Base-by-base conservation (phyloP, 2,888 invertebrate species). In the Amblyteles armatorius region DNA sequence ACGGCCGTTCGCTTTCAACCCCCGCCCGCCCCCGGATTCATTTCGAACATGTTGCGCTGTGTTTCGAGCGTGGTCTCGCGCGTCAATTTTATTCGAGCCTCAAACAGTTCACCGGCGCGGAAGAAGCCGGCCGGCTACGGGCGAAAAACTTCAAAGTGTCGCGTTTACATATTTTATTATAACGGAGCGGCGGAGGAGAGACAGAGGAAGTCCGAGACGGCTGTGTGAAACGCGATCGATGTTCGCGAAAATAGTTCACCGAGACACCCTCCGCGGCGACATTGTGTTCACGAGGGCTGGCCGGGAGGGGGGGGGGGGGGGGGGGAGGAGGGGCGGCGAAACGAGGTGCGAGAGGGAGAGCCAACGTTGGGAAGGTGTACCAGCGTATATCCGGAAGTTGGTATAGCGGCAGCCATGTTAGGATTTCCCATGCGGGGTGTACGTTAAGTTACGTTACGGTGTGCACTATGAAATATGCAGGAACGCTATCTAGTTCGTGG, bases 361-460 rank as follows among this genome's bases (percentile, higher is more conserved):
- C 36, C 72, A 71, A 57, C 79, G 60, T 60, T 60, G 16, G 26
- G 40, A 40, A 40, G 44, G 16, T 26, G 13, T 63, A 16, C 33
- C 84, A 84, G 83, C 76, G 82, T 82, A 71, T 52, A 71, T 52
- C 87, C 87, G 86, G 88, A 90, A 88, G 89, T 89, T 87, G 86
- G 85, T 82, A 77, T 84, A 82, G 48, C 72, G 22, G 63, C 76
- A 55, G 89, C 88, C 89, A 88, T 88, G 90, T 91, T 91, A 91
- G 90, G 91, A 93, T 93, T 93, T 93, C 92, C 93, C 93, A 91
- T 91, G 93, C 90, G 93, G 88, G 92, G 89, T 88, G 90, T 93
- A 91, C 90, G 90, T 92, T 91, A 90, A 90, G 90, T 91, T 90
- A 88, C 87, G 86, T 88, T 86, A 86, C 84, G 81, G 89, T 67